Evolutionary conservation across 2,797 vertebrate genomes (phyloP).

Genomic region (Neosilurus mollespiculum): DNA sequence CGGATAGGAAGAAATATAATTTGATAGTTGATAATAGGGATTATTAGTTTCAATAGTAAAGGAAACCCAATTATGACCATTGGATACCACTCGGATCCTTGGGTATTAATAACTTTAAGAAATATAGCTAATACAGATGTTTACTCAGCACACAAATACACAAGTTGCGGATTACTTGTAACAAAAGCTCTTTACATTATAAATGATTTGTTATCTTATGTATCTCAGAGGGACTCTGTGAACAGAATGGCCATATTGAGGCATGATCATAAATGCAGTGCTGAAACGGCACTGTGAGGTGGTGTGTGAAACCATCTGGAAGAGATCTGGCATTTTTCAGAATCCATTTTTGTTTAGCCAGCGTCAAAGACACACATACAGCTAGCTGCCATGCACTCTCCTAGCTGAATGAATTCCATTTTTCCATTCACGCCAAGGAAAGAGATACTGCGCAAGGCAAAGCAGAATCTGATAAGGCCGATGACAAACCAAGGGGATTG

Average conservation of each 20-base stretch:
- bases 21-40: neutral
- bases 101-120: constrained; percentile 10
- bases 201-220: constrained; percentile 54
- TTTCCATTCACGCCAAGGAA: constrained; percentile 55
- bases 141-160: constrained; percentile 36
- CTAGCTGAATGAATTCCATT: constrained; percentile 52
- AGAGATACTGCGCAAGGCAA: constrained; percentile 61
- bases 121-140: constrained; percentile 10
- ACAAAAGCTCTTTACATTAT: constrained; percentile 47
- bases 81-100: constrained; percentile 2
- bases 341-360: constrained; percentile 59
- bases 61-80: neutral
- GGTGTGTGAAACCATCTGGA: constrained; percentile 56
- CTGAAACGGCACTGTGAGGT: constrained; percentile 47
- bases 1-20: neutral
- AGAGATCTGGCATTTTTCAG: constrained; percentile 56
- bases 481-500: constrained; percentile 77
- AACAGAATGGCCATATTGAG: constrained; percentile 50
- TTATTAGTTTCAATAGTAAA: neutral
- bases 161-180: constrained; percentile 17
- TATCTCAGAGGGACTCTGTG: constrained; percentile 34
- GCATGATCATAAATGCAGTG: constrained; percentile 42
- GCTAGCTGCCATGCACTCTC: constrained; percentile 47
- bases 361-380: constrained; percentile 49
- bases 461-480: constrained; percentile 75